Evolutionary conservation across 2,888 invertebrate genomes (phyloP).

Genomic region (Tricholauxania praeusta): DNA sequence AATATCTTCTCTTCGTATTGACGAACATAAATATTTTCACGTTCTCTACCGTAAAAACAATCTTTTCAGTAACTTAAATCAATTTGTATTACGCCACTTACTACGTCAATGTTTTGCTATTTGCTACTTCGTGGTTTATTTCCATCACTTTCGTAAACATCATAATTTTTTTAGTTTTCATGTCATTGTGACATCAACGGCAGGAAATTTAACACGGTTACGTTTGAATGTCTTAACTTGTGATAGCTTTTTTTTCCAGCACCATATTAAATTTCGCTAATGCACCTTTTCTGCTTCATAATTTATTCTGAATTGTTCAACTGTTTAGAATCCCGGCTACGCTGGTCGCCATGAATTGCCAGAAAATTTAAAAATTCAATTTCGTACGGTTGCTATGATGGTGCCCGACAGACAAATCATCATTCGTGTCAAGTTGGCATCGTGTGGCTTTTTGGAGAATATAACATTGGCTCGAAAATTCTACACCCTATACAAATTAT

Average conservation of each 20-base stretch:
- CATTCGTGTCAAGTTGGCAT: slow-evolving; percentile 94
- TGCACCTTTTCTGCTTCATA: too few species aligned
- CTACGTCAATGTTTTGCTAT: too few species aligned
- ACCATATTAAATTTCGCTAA: too few species aligned
- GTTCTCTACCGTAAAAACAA: too few species aligned
- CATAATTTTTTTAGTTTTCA: background rate
- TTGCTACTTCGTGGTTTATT: too few species aligned
- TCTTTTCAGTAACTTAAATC: too few species aligned
- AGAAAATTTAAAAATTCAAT: slow-evolving; percentile 97
- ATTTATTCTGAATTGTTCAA: background rate
- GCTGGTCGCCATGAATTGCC: slow-evolving; percentile 96
- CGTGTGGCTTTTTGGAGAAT: slow-evolving; percentile 96
- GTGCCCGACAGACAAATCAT: slow-evolving; percentile 98
- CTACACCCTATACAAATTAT: slow-evolving; percentile 95
- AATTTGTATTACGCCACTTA: too few species aligned
- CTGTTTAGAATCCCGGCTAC: slow-evolving; percentile 91
- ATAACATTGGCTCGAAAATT: slow-evolving; percentile 95
- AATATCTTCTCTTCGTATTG: too few species aligned
- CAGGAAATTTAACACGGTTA: too few species aligned
- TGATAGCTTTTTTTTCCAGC: background rate
- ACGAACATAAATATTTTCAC: too few species aligned
- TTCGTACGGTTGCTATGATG: slow-evolving; percentile 99
- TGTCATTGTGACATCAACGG: background rate
- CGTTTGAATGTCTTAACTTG: background rate
- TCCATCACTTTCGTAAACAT: too few species aligned